phyloP scores from a whole-genome alignment of 2,113 vertebrate species.

The Alethe castanea region DNA sequence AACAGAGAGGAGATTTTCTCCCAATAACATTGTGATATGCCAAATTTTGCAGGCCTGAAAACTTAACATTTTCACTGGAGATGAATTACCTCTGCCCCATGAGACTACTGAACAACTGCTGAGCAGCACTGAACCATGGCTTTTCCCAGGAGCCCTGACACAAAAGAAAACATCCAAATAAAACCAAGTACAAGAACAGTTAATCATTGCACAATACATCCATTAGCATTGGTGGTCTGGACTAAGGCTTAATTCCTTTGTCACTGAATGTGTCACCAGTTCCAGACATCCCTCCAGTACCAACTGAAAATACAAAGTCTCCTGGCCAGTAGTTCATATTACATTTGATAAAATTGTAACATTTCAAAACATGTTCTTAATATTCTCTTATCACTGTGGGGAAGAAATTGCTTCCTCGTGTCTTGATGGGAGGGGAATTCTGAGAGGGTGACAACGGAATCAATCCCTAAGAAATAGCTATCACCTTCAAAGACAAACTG shows the following conservation, averaged over 20 bases:
- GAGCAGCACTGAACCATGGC: background rate
- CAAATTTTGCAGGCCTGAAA: background rate
- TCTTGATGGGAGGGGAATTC: background rate
- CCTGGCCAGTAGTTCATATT: background rate
- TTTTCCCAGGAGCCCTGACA: constrained; percentile 39
- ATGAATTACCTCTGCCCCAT: background rate
- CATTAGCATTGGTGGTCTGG: background rate
- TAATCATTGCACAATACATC: constrained; percentile 29
- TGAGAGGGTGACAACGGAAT: background rate
- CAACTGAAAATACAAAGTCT: background rate
- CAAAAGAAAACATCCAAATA: constrained; percentile 39
- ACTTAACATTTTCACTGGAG: background rate
- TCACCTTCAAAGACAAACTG: background rate
- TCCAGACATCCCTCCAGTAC: background rate
- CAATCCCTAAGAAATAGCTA: background rate
- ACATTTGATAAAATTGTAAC: background rate
- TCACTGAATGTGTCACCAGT: background rate
- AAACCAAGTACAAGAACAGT: constrained; percentile 29
- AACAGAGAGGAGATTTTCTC: background rate
- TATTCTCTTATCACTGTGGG: background rate
- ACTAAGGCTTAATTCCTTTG: background rate
- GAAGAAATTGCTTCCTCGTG: background rate
- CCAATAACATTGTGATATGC: background rate
- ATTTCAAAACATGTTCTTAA: background rate
- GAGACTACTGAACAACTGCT: constrained; percentile 12